Evolutionary conservation across 64 coral and sea anemone genomes (phyloP).

Genomic region (Montipora sp.): DNA sequence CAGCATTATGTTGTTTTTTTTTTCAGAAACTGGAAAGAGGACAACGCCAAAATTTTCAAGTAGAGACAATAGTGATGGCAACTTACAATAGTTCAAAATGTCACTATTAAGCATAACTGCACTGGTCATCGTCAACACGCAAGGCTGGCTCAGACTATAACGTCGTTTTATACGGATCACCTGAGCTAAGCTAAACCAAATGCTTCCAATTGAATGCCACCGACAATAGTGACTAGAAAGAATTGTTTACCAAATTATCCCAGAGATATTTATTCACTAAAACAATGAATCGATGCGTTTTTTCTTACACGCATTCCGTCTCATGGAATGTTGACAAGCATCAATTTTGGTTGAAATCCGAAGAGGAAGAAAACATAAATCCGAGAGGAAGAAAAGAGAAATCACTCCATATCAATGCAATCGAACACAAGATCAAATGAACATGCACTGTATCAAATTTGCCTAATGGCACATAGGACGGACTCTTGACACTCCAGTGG

Average conservation of each 20-base stretch:
- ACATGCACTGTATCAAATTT: slow-evolving; percentile 10
- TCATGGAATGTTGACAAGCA: not conserved
- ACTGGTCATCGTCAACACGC: no score
- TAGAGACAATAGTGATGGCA: no score
- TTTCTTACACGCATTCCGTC: not conserved
- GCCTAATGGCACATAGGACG: not conserved
- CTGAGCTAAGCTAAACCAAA: not conserved
- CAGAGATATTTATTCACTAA: slow-evolving; percentile 9
- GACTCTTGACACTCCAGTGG: slow-evolving; percentile 14
- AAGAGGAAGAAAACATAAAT: not conserved
- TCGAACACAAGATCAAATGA: slow-evolving; percentile 21
- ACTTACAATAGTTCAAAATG: no score
- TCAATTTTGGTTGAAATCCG: not conserved
- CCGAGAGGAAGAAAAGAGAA: not conserved
- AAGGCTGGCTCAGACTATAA: not conserved
- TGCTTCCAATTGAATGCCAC: not conserved
- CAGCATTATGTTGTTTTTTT: not conserved
- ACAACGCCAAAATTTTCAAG: no score
- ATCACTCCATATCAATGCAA: not conserved
- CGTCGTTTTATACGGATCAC: not conserved
- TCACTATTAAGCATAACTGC: no score
- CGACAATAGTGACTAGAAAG: not conserved
- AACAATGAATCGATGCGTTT: slow-evolving; percentile 34
- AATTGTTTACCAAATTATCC: slow-evolving; percentile 27
- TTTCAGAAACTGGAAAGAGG: not conserved